Evolutionary conservation across 2,113 vertebrate genomes (phyloP), one percentile per base, ranked within the genome.

Genomic region (Camelus bactrianus): DNA sequence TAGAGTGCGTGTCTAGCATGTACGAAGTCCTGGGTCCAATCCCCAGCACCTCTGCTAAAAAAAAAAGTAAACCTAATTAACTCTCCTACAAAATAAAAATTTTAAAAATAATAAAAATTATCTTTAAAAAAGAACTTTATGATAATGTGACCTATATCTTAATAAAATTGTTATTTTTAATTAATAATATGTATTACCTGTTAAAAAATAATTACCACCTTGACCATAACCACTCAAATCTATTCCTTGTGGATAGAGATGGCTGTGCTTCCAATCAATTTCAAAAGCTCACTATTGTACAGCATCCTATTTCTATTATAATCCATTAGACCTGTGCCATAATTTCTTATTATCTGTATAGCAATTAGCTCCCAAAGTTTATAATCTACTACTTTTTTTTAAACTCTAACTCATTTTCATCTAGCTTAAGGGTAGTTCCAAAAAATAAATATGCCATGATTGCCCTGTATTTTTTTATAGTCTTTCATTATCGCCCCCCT

Each of bases 151-250:
- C 15, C 73, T 73, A 42, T 22, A 26, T 67, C 26, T 54, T n/a
- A 82, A 79, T 65, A 77, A 89, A 77, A 32, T 46, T 22, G 8
- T 65, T 64, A 28, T 30, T 89, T 89, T 52, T 28, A 60, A 73
- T 54, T 54, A 69, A 35, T 15, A 69, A 58, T 69, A 69, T 60
- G 67, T 22, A 70, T 30, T 58, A 87, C 83, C 16, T 60, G 28
- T 60, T 65, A 16, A 48, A 88, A 28, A 93, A 77, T 28, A 72
- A 94, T 77, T 20, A 69, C 64, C 92, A 93, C 32, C 38, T 88
- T 52, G 13, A 62, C 46, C 30, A 60, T 20, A 84, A 77, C 14
- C 60, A 77, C 60, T 84, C 4, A 90, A 58, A 90, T 77, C n/a
- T 28, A 58, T 32, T 84, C 79, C 50, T 76, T 84, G 4, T 50